phyloP scores from a whole-genome alignment of 2,888 invertebrate genomes.

The Erpobdella octoculata region DNA sequence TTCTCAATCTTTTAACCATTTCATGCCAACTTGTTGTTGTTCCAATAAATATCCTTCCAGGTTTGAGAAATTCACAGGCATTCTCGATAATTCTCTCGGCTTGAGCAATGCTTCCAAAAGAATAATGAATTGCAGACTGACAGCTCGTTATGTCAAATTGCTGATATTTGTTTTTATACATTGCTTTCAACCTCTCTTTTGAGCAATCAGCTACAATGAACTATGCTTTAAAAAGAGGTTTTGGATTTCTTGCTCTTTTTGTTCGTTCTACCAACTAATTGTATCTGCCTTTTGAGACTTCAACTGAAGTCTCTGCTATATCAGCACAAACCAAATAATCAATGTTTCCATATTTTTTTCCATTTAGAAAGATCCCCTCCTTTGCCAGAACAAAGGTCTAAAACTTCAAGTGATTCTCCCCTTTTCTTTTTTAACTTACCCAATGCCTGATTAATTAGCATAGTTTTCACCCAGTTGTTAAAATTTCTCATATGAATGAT shows the following conservation, averaged over 20 bases:
- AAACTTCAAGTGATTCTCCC: conserved; percentile 53
- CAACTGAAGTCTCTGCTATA: conserved; percentile 82
- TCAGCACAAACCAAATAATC: conserved; percentile 64
- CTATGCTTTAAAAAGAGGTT: conserved; percentile 67
- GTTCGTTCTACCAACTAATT: conserved; percentile 61
- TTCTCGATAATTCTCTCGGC: conserved; percentile 86
- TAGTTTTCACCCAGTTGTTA: conserved; percentile 97
- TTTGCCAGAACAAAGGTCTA: conserved; percentile 96
- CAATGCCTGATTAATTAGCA: conserved; percentile 76
- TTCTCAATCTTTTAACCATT: conserved; percentile 59
- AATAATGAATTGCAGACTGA: conserved; percentile 95
- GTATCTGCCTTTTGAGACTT: conserved; percentile 79
- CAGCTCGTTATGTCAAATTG: conserved; percentile 83
- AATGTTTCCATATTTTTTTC: conserved; percentile 70
- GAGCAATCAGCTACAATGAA: conserved; percentile 87
- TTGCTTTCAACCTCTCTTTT: conserved; percentile 55
- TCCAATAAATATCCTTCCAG: conserved; percentile 90
- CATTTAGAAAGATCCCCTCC: conserved; percentile 97
- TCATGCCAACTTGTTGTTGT: conserved; percentile 89
- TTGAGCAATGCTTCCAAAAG: conserved; percentile 55
- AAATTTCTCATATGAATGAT: conserved; percentile 91
- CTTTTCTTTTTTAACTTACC: conserved; percentile 58
- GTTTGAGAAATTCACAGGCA: conserved; percentile 75
- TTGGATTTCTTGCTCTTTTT: conserved; percentile 43
- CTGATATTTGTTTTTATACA: conserved; percentile 69